A percentile compares a stretch with the other conserved stretches of the same genome.
These are phyloP conservation scores for Xanthia togata DNA, from an alignment of 2,888 invertebrate species.

Conservation along the genomic window DNA sequence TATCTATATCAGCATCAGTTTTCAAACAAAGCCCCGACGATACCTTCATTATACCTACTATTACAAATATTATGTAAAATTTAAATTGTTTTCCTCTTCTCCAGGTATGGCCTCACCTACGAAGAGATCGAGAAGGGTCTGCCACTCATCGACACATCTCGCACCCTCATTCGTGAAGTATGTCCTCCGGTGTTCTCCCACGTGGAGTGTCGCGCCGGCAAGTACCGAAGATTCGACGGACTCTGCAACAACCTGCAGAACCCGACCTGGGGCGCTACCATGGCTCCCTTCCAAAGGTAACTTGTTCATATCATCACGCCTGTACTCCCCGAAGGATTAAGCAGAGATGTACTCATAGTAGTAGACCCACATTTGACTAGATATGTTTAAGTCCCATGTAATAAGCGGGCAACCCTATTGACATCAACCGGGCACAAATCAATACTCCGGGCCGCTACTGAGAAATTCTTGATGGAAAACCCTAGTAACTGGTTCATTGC, in stretches of 20 bases:
- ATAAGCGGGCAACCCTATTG: not conserved
- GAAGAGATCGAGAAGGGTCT: slow-evolving; percentile 97
- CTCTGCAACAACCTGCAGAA: slow-evolving; percentile 97
- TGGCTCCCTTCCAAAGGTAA: slow-evolving; percentile 95
- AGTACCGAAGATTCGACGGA: slow-evolving; percentile 96
- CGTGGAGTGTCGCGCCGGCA: slow-evolving; percentile 96
- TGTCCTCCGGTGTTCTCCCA: slow-evolving; percentile 97
- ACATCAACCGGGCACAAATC: not conserved
- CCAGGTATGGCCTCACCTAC: slow-evolving; percentile 95
- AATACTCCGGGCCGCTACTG: not conserved
- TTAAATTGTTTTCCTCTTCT: not conserved
- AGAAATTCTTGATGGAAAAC: not conserved
- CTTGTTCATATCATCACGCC: not conserved
- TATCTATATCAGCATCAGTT: not conserved
- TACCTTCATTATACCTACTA: not conserved
- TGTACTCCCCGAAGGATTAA: not conserved
- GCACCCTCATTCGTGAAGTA: slow-evolving; percentile 95
- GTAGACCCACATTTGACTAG: not conserved
- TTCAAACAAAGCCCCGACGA: not conserved
- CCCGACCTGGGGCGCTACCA: slow-evolving; percentile 97
- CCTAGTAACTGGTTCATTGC: not conserved
- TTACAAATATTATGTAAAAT: not conserved
- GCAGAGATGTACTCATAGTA: not conserved
- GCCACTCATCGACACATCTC: slow-evolving; percentile 96
- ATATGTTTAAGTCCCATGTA: not conserved